Evolutionary conservation across 1,140 invertebrate genomes (phyloP), one percentile per base, ranked within the genome.

Genomic region (Cydia strobilella): DNA sequence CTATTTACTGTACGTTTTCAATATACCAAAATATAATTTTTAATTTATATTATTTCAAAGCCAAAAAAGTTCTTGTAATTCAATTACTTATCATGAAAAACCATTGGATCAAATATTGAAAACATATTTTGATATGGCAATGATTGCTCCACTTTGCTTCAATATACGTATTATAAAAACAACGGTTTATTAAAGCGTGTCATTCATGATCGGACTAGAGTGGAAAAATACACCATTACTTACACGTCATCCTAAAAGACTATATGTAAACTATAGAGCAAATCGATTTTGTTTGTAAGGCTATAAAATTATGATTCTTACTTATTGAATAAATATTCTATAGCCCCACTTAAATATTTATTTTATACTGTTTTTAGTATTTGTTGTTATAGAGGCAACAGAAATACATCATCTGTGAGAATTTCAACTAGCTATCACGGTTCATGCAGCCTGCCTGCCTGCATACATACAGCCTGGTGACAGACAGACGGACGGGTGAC

Each of bases 151-250:
- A 59, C 54, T 59, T 54, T 59, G 54, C 54, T 23, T 59, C 20
- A 3, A 23, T 59, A 23, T 59, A 59, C 54, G 18, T 59, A n/a
- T n/a, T n/a, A n/a, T n/a, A 59, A 59, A 59, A 59, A 59, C 54
- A 74, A 74, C 65, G 31, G 65, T 69, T 69, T 18, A 42, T 18
- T 69, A 69, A 69, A 69, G 65, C 27, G 3, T 1, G 65, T n/a
- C 31, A 69, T 69, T 18, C 27, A 35, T 69, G 25, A 42, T 20
- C 31, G 18, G 1, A 39, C 31, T 7, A 35, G n/a, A 39, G n/a
- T 69, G 31, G 27, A 66, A 66, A 66, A 66, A 66, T 35, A 66
- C 54, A 59, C 9, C 7, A 9, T 23, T 23, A 20, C 7, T 20
- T 18, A 59, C 54, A 59, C 54, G 54, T 59, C 54, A 59, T 59